Evolutionary conservation across 2,113 vertebrate genomes (phyloP), one percentile per base, ranked within the genome.

Genomic region (Alligator mississippiensis): DNA sequence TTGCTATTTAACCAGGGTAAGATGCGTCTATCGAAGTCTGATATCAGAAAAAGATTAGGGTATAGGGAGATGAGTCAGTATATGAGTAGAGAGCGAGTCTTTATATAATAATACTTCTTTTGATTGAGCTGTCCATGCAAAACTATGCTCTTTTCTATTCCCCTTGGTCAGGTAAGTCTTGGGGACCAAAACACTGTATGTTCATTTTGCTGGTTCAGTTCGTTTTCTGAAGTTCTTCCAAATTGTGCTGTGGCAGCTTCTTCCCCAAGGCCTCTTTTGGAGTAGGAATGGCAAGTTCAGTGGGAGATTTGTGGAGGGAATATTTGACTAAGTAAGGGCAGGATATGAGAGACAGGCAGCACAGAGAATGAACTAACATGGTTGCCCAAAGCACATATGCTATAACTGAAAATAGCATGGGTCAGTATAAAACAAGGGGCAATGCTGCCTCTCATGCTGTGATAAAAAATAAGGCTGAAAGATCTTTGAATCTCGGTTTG

Each of bases 391-490:
- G 75, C 54, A 62, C 58, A 8, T 0, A 0, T 90, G 4, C 12
- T 86, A n/a, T 85, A 90, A 85, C 75, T 79, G 68, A 75, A 19
- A 78, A 77, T 30, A 89, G 34, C n/a, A 80, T 34, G 78, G 75
- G 60, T 25, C 88, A 64, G 38, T 85, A 84, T 47, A 86, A 63
- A 79, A 75, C 21, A 62, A 82, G 72, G 83, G 6, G 21, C 82
- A 93, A 77, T 77, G 27, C 24, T 87, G 11, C 78, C 66, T 24
- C 0, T 87, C 86, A 21, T 34, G 84, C 34, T 66, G 28, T 66
- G 38, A 82, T 90, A 70, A 90, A 82, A 95, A 95, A 95, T 94
- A 84, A 87, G 68, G 47, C 62, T 38, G 22, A 94, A 87, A 91
- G 77, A 54, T 8, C 3, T 88, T 58, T 91, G 70, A 83, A 88